A percentile compares a stretch with the other conserved stretches of the same genome.
phyloP scores from a whole-genome alignment of 2,113 vertebrate genomes.

The Pelmatolapia mariae region DNA sequence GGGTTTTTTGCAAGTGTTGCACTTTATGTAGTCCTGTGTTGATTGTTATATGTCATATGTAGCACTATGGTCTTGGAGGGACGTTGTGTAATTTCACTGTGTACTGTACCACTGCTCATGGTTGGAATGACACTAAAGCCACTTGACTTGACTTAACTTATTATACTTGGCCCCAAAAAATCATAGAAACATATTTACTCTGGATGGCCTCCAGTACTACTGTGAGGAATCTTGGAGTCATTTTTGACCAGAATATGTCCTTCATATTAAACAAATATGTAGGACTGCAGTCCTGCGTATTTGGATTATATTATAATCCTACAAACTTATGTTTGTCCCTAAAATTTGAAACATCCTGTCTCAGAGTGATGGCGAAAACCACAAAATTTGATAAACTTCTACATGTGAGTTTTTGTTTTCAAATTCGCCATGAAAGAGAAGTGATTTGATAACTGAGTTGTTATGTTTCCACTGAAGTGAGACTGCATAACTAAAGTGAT shows the following conservation, averaged over 20 bases:
- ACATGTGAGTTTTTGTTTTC: neutral
- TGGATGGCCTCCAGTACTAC: neutral
- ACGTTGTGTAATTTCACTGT: neutral
- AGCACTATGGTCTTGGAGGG: neutral
- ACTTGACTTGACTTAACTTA: neutral
- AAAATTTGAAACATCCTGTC: neutral
- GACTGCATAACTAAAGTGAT: too few species aligned
- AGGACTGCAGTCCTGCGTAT: neutral
- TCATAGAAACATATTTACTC: neutral
- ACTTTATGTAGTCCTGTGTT: neutral
- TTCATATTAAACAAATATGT: neutral
- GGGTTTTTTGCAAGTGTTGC: neutral
- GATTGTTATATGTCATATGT: neutral
- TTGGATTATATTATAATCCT: neutral
- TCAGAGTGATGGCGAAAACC: neutral
- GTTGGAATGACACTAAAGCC: neutral
- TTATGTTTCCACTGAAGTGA: too few species aligned
- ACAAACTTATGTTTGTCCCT: neutral
- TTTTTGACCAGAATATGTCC: neutral
- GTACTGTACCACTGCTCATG: neutral
- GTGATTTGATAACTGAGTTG: fast-evolving
- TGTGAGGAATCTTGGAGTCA: neutral
- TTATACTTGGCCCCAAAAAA: neutral
- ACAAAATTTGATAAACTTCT: neutral
- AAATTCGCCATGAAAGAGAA: neutral